A percentile compares a stretch with the other conserved stretches of the same genome.
These are phyloP conservation scores for Podarcis cretensis DNA, from an alignment of 2,113 vertebrate genomes.

Conservation along the genomic window DNA sequence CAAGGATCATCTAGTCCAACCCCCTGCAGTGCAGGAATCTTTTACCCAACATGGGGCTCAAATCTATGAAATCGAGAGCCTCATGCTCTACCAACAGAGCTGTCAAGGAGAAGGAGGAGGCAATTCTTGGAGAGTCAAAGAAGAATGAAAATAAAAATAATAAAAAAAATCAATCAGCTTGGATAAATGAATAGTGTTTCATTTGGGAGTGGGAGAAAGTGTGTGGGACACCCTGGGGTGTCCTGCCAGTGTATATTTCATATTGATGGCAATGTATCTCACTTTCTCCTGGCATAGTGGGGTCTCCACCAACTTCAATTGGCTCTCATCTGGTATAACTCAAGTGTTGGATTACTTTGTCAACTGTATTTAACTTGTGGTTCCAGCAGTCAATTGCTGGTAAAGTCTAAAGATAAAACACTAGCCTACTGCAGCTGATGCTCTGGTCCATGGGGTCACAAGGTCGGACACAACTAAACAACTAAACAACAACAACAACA, in stretches of 20 bases:
- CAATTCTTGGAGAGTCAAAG: not conserved
- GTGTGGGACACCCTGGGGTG: not conserved
- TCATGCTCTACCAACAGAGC: no score
- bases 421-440: not conserved
- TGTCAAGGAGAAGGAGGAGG: not conserved
- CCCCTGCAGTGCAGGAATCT: no score
- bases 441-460: no score
- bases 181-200: not conserved
- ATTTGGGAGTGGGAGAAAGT: not conserved
- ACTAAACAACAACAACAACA: no score
- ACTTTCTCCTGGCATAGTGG: not conserved
- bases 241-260: not conserved
- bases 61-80: not conserved
- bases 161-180: not conserved
- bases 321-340: not conserved
- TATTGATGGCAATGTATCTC: not conserved
- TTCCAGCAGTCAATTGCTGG: not conserved
- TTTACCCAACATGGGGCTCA: no score
- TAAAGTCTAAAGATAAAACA: not conserved
- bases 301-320: not conserved
- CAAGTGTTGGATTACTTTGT: not conserved
- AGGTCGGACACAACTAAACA: no score
- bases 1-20: no score
- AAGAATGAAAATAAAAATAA: not conserved
- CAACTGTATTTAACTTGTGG: not conserved